phyloP scores from a whole-genome alignment of 35 echinoderm and acorn worm species.

The Heliocidaris erythrogramma region DNA sequence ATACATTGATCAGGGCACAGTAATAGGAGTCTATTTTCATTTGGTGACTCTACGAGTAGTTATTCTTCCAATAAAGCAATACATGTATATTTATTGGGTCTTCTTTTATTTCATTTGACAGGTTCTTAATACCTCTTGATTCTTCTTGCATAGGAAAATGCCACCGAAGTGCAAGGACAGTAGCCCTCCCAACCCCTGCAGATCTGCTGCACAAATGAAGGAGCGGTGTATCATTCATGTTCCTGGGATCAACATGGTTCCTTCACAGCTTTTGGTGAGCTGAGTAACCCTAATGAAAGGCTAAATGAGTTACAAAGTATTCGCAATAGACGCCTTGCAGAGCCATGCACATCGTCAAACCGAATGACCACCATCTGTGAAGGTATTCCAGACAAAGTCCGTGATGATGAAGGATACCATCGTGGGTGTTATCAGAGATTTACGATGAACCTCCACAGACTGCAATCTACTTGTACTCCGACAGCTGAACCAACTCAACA shows the following conservation, averaged over 20 bases:
- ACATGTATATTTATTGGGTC: too few relatives aligned
- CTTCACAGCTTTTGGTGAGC: not conserved
- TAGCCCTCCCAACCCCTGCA: not conserved
- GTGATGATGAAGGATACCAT: not conserved
- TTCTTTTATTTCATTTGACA: too few relatives aligned
- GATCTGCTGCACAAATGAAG: not conserved
- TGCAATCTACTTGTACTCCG: not conserved
- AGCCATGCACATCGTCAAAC: not conserved
- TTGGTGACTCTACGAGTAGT: too few relatives aligned
- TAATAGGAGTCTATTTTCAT: too few relatives aligned
- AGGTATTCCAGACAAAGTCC: not conserved
- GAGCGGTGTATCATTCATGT: not conserved
- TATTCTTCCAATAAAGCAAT: too few relatives aligned
- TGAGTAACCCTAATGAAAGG: not conserved
- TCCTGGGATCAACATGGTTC: not conserved
- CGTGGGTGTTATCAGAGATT: not conserved
- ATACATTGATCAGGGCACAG: too few relatives aligned
- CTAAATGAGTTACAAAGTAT: not conserved
- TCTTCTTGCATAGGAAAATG: too few relatives aligned
- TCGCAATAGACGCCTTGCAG: not conserved
- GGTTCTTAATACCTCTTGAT: too few relatives aligned
- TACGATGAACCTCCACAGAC: not conserved
- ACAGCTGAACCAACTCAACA: not conserved
- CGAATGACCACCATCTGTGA: not conserved
- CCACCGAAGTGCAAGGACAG: too few relatives aligned